phyloP scores from a whole-genome alignment of 2,113 vertebrate genomes.

The Natator depressus region DNA sequence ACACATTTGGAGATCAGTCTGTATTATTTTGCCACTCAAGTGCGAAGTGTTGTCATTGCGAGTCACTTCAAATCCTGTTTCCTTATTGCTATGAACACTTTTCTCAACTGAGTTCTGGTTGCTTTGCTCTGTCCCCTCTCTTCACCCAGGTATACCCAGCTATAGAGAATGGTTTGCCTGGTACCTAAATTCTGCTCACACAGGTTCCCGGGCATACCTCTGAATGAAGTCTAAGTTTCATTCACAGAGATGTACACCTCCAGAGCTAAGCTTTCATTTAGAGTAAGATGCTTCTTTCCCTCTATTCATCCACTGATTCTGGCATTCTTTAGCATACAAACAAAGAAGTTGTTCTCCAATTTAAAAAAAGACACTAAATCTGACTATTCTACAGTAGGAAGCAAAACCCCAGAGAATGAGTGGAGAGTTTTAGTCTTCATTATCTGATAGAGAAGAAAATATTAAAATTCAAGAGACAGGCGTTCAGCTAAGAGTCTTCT shows the following conservation, averaged over 20 bases:
- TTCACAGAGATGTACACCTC: conserved; percentile 53
- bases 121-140: conserved; percentile 14
- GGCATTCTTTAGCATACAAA: conserved; percentile 25
- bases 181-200: conserved; percentile 33
- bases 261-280: conserved; percentile 21
- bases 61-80: conserved; percentile 32
- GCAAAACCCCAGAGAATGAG: conserved; percentile 19
- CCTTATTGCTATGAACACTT: not conserved
- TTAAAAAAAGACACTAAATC: not conserved
- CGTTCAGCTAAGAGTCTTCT: not conserved
- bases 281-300: conserved; percentile 34
- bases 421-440: conserved; percentile 4
- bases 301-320: conserved; percentile 47
- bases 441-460: conserved; percentile 15
- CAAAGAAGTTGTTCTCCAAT: conserved; percentile 17
- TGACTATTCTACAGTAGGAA: conserved; percentile 6
- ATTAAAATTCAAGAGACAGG: conserved; percentile 17
- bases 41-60: conserved; percentile 24
- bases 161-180: conserved; percentile 21
- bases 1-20: not conserved
- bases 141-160: conserved; percentile 12
- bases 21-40: not conserved
- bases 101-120: conserved; percentile 21
- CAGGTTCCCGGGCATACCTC: conserved; percentile 34
- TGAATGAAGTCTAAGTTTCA: conserved; percentile 59